Percentiles rank a stretch among this genome's conserved stretches.
Conservation (phyloP, 2,888 invertebrate genomes). For the Aricia artaxerxes region DNA sequence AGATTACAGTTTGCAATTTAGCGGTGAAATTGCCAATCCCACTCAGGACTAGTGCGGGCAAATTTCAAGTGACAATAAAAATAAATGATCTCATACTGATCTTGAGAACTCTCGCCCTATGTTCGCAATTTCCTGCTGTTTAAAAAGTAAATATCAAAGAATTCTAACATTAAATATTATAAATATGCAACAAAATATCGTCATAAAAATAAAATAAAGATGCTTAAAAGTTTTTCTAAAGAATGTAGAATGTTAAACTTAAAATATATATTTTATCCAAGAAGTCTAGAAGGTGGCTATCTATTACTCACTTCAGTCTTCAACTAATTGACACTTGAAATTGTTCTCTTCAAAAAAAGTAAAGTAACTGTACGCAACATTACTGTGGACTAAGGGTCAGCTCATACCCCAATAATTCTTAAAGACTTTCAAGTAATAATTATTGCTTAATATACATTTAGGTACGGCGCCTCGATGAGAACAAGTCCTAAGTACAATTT, state of each 20-base stretch:
- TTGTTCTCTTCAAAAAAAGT: not conserved
- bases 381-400: not conserved
- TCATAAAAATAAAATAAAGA: not conserved
- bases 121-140: not conserved
- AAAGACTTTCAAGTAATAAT: too few species aligned
- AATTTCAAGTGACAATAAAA: constrained; percentile 18
- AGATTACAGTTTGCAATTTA: constrained; percentile 2
- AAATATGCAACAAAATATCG: too few species aligned
- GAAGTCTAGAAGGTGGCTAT: not conserved
- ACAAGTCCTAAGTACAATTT: not conserved
- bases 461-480: too few species aligned
- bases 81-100: constrained; percentile 5
- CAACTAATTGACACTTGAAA: not conserved
- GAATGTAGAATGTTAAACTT: not conserved
- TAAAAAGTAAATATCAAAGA: not conserved
- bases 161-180: not conserved
- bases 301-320: not conserved
- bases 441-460: too few species aligned
- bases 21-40: constrained; percentile 12
- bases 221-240: not conserved
- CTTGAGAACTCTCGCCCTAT: not conserved
- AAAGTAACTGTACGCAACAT: not conserved
- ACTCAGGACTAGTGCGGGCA: not conserved
- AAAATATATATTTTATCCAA: not conserved
- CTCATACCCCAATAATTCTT: too few species aligned